phyloP scores from a whole-genome alignment of 2,888 invertebrate genomes.

The Allygus modestus region DNA sequence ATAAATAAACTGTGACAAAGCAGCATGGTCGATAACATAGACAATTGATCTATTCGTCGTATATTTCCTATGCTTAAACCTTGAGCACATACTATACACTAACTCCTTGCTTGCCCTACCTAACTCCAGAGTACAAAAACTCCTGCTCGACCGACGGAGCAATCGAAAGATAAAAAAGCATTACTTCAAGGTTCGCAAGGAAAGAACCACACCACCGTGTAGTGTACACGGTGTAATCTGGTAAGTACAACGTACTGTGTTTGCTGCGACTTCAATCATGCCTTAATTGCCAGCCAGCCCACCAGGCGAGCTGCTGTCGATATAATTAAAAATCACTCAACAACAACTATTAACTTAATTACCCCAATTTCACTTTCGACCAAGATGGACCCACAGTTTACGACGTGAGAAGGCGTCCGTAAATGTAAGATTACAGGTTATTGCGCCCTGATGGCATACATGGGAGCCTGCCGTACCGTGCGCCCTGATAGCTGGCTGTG shows the following conservation, averaged over 20 bases:
- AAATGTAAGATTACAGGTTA: not conserved
- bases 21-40: no score
- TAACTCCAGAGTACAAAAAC: no score
- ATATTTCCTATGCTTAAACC: no score
- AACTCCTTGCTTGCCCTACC: no score
- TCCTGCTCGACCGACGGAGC: not conserved
- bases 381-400: slow-evolving; percentile 7
- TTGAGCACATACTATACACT: no score
- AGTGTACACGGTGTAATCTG: not conserved
- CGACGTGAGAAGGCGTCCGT: not conserved
- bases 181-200: no score
- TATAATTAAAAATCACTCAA: slow-evolving; percentile 57
- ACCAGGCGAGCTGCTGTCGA: not conserved
- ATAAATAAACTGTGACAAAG: no score
- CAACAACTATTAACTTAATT: slow-evolving; percentile 54
- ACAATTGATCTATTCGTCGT: no score
- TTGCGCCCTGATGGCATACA: not conserved
- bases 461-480: no score
- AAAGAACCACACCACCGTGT: not conserved
- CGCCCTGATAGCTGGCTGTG: no score
- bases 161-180: not conserved
- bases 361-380: slow-evolving; percentile 40
- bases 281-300: not conserved
- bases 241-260: not conserved
- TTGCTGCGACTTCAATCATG: not conserved